phyloP scores from a whole-genome alignment of 2,888 invertebrate species.

The Tortrix viridana region DNA sequence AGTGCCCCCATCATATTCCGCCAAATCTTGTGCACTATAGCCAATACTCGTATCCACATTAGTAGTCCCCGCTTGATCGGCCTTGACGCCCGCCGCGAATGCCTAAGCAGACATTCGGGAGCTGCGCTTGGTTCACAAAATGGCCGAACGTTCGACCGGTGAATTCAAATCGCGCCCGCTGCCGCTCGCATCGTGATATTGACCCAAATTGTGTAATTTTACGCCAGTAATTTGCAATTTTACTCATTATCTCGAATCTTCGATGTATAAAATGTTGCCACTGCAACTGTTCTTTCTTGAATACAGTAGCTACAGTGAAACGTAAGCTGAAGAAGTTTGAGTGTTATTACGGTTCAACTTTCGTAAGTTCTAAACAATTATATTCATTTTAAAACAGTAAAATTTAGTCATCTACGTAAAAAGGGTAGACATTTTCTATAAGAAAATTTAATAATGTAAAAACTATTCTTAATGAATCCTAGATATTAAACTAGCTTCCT shows the following conservation, averaged over 20 bases:
- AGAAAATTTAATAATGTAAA: not conserved
- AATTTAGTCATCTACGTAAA: too few species aligned
- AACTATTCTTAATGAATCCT: slow-evolving; percentile 4
- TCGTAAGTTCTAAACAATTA: too few species aligned
- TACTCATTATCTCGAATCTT: not conserved
- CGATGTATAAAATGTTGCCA: not conserved
- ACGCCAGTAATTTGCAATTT: slow-evolving; percentile 44
- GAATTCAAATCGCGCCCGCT: slow-evolving; percentile 54
- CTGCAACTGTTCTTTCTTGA: not conserved
- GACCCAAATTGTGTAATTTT: slow-evolving; percentile 73
- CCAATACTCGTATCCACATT: slow-evolving; percentile 52
- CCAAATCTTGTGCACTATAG: slow-evolving; percentile 27
- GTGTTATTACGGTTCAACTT: too few species aligned
- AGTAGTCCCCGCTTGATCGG: slow-evolving; percentile 63
- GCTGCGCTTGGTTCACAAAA: slow-evolving; percentile 34
- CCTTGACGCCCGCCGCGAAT: slow-evolving; percentile 71
- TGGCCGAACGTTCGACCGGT: slow-evolving; percentile 25
- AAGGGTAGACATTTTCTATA: not conserved
- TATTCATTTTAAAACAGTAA: too few species aligned
- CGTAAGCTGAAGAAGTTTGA: too few species aligned
- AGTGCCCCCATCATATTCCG: slow-evolving; percentile 4
- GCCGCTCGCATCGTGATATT: slow-evolving; percentile 61
- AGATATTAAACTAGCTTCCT: slow-evolving; percentile 5
- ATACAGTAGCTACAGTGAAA: too few species aligned
- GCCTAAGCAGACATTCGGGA: slow-evolving; percentile 70